Evolutionary conservation across 2,797 vertebrate genomes (phyloP).

Genomic region (Halcyon badia): DNA sequence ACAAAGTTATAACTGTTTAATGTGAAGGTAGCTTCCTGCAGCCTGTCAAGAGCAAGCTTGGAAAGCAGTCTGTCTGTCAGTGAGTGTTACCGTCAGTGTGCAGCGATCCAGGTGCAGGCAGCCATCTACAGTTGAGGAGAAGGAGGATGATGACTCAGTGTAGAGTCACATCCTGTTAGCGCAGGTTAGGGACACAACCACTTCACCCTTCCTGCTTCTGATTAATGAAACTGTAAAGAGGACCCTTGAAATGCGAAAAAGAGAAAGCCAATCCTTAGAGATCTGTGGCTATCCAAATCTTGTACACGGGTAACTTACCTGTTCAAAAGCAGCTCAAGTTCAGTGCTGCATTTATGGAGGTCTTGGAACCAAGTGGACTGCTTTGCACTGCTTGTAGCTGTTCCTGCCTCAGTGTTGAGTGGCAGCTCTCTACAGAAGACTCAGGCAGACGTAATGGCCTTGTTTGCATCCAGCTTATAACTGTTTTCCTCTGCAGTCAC

Average conservation of each 20-base stretch:
- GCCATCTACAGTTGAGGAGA: background rate
- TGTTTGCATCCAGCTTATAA: background rate
- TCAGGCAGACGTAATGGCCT: fast-evolving
- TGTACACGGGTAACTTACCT: no score
- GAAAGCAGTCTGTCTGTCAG: background rate
- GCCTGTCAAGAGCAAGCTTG: background rate
- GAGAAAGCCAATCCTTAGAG: background rate
- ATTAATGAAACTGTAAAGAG: background rate
- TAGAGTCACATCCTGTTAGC: background rate
- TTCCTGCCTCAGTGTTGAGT: background rate
- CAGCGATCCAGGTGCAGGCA: background rate
- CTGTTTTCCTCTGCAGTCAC: background rate
- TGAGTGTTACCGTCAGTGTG: background rate
- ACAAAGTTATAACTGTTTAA: fast-evolving
- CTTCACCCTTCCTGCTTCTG: background rate
- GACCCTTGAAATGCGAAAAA: background rate
- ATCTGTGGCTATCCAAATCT: background rate
- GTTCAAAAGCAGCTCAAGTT: background rate
- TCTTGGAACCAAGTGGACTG: fast-evolving
- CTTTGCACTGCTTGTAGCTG: fast-evolving
- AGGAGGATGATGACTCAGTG: constrained; percentile 2
- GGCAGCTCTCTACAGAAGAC: background rate
- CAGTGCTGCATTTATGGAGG: fast-evolving
- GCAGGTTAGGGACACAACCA: background rate
- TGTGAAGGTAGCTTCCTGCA: background rate